Evolutionary conservation across 2,797 vertebrate genomes (phyloP).

Genomic region (Oreortyx pictus): DNA sequence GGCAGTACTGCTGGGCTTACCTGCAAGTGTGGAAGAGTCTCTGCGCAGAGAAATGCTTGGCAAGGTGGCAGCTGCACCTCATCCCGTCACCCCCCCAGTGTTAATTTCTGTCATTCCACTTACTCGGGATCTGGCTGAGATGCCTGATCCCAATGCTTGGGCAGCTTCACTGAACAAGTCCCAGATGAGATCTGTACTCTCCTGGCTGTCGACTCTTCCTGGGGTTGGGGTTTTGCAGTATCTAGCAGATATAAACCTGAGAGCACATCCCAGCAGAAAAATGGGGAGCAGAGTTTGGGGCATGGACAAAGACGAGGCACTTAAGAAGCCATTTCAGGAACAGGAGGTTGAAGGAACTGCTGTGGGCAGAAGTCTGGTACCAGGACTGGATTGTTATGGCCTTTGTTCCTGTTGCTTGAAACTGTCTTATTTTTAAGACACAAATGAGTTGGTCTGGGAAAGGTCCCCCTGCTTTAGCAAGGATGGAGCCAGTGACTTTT

Average conservation of each 20-base stretch:
- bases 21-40: background rate
- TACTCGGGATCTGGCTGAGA: background rate
- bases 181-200: background rate
- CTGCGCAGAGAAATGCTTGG: background rate
- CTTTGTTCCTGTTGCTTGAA: background rate
- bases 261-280: background rate
- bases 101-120: rapidly evolving
- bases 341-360: background rate
- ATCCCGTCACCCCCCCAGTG: rapidly evolving
- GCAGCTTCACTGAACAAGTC: background rate
- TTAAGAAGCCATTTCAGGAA: background rate
- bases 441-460: background rate
- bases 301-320: background rate
- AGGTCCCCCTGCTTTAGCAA: background rate
- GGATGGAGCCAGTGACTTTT: background rate
- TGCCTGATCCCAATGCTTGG: background rate
- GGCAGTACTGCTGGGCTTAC: constrained; percentile 23
- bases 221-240: background rate
- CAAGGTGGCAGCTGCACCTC: background rate
- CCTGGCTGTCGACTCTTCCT: background rate
- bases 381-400: background rate
- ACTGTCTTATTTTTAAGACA: background rate
- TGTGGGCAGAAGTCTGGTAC: background rate
- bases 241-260: background rate
- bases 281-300: background rate